Evolutionary conservation across 2,113 vertebrate genomes (phyloP), one percentile per base, ranked within the genome.

Genomic region (Petroica traversi): DNA sequence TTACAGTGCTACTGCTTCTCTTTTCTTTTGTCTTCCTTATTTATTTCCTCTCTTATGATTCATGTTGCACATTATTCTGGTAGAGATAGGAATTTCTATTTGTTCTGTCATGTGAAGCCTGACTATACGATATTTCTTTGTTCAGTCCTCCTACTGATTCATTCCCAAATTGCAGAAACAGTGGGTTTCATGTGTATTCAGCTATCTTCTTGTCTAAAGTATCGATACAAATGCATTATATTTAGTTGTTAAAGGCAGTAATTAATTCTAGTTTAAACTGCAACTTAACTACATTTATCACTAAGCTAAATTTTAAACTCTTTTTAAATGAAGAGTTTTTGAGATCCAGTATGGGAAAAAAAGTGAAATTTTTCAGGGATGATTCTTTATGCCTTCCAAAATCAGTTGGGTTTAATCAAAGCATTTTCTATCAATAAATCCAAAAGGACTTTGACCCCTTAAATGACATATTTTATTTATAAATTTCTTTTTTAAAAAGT

Each of bases 91-190:
- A 88, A 85, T 91, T 94, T 88, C 79, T 63, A 71, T 86, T 93
- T 91, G 68, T 88, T 88, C 85, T 94, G 71, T 95, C 92, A 83
- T 73, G 85, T 83, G 88, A 92, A 93, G 55, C 79, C 64, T 92
- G 87, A 89, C 67, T 97, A 58, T 89, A 49, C 2, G 15, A n/a
- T 20, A 48, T 69, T 88, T 81, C 94, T 95, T 97, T 95, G 73
- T 93, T 95, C 80, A 45, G 23, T 89, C 31, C 79, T 96, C 85
- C 88, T 68, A 75, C 89, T 68, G 68, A 86, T 74, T 92, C 73
- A 82, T 49, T 59, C 45, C 34, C 49, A 84, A 74, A 78, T 20
- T 84, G 63, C 69, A 91, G 85, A 80, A 94, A 80, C 75, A 43
- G 64, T 49, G 55, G 31, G 68, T 80, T 92, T 91, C 46, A 48